These are phyloP conservation scores for Steinernema scapterisci DNA, from an alignment of 2,888 invertebrate genomes.

Conservation along the genomic window DNA sequence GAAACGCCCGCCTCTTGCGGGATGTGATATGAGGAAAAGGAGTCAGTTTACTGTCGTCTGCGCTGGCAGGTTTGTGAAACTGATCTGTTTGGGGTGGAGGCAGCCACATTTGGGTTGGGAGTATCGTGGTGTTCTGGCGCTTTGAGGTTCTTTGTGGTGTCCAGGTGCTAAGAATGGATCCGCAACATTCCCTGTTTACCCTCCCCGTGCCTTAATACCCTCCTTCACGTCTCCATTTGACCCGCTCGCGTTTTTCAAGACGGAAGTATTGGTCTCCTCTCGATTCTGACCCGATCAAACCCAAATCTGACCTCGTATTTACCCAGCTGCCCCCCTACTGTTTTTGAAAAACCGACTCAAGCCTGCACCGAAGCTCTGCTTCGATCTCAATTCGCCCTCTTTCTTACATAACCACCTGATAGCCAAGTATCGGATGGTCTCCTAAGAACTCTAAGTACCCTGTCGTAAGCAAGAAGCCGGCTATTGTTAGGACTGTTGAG, in stretches of 20 bases:
- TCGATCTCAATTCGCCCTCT: neutral
- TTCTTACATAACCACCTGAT: too few species aligned
- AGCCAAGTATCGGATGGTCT: too few species aligned
- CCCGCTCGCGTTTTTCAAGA: neutral
- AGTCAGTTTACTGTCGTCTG: neutral
- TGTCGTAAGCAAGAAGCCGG: neutral
- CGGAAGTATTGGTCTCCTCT: constrained; percentile 16
- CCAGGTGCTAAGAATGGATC: too few species aligned
- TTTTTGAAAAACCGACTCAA: neutral
- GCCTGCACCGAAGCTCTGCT: too few species aligned
- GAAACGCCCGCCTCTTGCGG: neutral
- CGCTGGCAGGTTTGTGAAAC: too few species aligned
- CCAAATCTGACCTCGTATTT: neutral
- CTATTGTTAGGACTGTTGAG: constrained; percentile 23
- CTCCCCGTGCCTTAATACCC: neutral
- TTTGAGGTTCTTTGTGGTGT: too few species aligned
- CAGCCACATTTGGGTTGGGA: too few species aligned
- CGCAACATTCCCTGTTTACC: neutral
- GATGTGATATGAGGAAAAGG: constrained; percentile 28
- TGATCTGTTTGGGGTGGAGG: too few species aligned
- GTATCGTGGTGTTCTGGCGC: too few species aligned
- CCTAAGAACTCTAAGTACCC: neutral
- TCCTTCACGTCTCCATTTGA: neutral
- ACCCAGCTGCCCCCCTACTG: constrained; percentile 2
- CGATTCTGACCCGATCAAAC: neutral